These are phyloP conservation scores for Lasioglossum baleicum DNA, from an alignment of 1,140 invertebrate genomes.

Conservation along the genomic window DNA sequence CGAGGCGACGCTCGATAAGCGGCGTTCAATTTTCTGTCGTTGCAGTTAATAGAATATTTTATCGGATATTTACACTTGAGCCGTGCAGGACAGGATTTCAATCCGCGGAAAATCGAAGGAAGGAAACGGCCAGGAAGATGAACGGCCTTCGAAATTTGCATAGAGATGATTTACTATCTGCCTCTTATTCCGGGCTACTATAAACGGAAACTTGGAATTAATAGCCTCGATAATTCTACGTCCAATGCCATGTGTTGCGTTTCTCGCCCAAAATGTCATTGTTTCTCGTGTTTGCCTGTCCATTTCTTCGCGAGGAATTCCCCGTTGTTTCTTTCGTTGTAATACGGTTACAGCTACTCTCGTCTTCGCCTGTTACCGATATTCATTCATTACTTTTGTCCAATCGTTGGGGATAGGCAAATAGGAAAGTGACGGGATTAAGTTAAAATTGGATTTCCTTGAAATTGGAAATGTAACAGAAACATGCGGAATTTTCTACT, in stretches of 20 bases:
- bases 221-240: conserved; percentile 21
- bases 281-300: no score
- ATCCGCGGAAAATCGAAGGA: background rate
- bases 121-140: background rate
- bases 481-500: no score
- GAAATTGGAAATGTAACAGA: no score
- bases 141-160: conserved; percentile 32
- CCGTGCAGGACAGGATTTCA: conserved; percentile 2
- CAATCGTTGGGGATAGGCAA: no score
- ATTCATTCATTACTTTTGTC: no score
- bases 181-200: background rate
- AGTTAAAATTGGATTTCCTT: no score
- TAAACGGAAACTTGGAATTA: conserved; percentile 29
- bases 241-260: background rate
- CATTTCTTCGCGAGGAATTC: no score
- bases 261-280: background rate
- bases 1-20: background rate
- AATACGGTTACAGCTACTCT: no score
- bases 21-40: background rate
- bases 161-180: conserved; percentile 23
- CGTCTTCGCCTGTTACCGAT: no score
- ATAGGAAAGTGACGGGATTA: no score
- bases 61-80: conserved; percentile 18
- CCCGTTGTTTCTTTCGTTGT: no score
- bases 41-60: conserved; percentile 21